Conservation (phyloP, 2,113 vertebrate genomes). For the Pelecanoides urinatrix region DNA sequence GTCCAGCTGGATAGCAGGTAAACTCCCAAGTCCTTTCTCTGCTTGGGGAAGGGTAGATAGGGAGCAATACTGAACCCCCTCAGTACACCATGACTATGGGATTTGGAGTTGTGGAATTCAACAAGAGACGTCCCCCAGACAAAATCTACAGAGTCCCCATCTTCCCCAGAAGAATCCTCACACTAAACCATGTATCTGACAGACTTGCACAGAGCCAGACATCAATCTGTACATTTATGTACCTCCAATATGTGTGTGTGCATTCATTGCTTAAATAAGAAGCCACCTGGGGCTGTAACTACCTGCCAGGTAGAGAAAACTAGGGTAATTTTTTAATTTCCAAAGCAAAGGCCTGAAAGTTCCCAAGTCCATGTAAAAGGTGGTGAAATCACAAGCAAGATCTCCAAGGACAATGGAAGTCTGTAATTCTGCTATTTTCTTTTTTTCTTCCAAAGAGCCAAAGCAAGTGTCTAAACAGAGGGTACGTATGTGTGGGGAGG, state of each 20-base stretch:
- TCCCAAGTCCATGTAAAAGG: background rate
- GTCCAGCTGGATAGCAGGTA: background rate
- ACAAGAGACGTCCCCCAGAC: background rate
- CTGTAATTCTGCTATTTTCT: background rate
- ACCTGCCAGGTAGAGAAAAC: background rate
- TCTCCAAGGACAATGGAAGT: background rate
- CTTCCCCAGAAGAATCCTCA: background rate
- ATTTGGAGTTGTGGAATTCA: background rate
- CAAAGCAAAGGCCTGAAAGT: background rate
- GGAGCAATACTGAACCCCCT: background rate
- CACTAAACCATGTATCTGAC: rapidly evolving
- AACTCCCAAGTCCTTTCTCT: background rate
- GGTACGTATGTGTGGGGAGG: rapidly evolving
- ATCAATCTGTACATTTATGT: too few relatives aligned
- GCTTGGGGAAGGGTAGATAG: background rate
- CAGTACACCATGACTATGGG: background rate
- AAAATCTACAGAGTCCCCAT: background rate
- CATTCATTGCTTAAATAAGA: background rate
- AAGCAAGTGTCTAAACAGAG: background rate
- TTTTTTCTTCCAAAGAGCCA: background rate
- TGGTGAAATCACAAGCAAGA: background rate
- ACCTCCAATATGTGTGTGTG: rapidly evolving
- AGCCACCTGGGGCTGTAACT: rapidly evolving
- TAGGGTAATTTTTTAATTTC: background rate
- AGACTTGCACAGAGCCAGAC: background rate